Evolutionary conservation across 2,888 invertebrate species (phyloP), one percentile per base, ranked within the genome.

Genomic region (Adela reaumurella): DNA sequence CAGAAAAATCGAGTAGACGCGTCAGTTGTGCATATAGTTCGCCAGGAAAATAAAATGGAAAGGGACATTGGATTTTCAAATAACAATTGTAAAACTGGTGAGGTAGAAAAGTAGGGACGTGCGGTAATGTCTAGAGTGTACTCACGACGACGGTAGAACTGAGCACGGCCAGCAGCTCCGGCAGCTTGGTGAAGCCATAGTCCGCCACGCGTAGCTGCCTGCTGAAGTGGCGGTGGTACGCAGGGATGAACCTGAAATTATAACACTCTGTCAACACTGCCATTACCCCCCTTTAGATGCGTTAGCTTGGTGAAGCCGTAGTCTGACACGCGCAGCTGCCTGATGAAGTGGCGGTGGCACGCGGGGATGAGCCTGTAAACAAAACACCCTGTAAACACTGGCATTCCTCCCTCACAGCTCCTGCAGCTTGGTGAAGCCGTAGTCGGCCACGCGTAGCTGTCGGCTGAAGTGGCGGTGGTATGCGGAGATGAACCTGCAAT

Each of bases 401-500:
- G n/a, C n/a, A n/a, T n/a, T n/a, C n/a, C n/a, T n/a, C n/a, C n/a
- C n/a, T n/a, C n/a, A n/a, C 41, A 97, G 80, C 68, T 97, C 96
- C 17, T 94, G 89, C 2, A 97, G 77, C 67, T 94, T 94, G 0
- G 92, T 93, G 63, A 92, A 96, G n/a, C 97, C 97, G 65, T 96
- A 97, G 74, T 96, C 94, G 6, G 96, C 93, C 1, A 97, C 95
- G 48, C 95, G 86, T 65, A 96, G 96, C 68, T 97, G 97, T 24
- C 94, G 84, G 0, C 96, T 95, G 68, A 96, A 97, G 69, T 96
- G 96, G 70, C 95, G 95, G 66, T 97, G 97, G 74, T 97, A 97
- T 1, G 94, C 90, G 2, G 97, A 97, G 59, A 97, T 95, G 56
- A 97, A 91, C 61, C 93, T 91, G 67, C 80, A 86, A 65, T n/a